Conservation (phyloP, 2,888 invertebrate species). For the Agrochola lota region DNA sequence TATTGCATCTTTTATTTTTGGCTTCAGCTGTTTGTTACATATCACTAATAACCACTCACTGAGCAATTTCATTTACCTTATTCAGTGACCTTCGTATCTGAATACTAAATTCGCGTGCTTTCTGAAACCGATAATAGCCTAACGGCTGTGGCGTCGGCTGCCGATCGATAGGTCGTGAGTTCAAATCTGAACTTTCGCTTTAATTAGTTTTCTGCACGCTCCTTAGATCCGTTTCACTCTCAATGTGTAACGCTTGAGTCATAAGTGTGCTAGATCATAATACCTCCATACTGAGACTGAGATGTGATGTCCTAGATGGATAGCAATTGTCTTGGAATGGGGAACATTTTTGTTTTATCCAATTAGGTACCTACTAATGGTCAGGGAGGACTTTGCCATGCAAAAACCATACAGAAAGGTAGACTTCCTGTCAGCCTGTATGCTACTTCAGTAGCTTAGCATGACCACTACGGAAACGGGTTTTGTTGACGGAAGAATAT, state of each 20-base stretch:
- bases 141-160: slow-evolving; percentile 36
- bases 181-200: slow-evolving; percentile 35
- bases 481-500: no score
- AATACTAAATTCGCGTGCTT: slow-evolving; percentile 12
- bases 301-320: slow-evolving; percentile 73
- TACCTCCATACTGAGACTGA: slow-evolving; percentile 87
- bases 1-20: not conserved
- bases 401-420: not conserved
- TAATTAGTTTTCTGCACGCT: slow-evolving; percentile 77
- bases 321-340: slow-evolving; percentile 83
- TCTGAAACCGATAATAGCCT: slow-evolving; percentile 4
- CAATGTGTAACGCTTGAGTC: slow-evolving; percentile 89
- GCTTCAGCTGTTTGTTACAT: no score
- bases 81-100: not conserved
- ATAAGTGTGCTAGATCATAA: slow-evolving; percentile 88
- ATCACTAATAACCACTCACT: no score
- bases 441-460: not conserved
- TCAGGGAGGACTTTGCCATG: no score
- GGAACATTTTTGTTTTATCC: slow-evolving; percentile 78
- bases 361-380: not conserved
- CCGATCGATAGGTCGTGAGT: slow-evolving; percentile 47
- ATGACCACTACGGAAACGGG: no score
- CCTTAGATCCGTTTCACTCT: slow-evolving; percentile 89
- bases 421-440: not conserved
- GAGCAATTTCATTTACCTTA: not conserved